A percentile compares a stretch with the other conserved stretches of the same genome.
Conservation (phyloP, 53 echinoderm and acorn worm species). For the Crossaster papposus region DNA sequence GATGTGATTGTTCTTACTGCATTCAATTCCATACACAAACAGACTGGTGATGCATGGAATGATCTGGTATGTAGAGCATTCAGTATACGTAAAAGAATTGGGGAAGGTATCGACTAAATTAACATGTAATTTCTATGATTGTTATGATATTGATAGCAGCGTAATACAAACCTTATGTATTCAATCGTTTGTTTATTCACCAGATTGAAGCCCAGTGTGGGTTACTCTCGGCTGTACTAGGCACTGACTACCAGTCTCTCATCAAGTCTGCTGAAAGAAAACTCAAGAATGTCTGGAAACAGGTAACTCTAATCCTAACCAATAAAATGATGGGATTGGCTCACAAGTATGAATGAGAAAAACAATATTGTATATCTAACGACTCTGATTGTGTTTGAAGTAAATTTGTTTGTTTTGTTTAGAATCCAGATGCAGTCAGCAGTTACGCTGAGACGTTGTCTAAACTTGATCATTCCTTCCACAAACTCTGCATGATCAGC, state of each 20-base stretch:
- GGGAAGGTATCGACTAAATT: too few relatives aligned
- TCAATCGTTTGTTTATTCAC: not conserved
- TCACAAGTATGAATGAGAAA: not conserved
- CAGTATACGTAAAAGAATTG: not conserved
- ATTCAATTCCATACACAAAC: constrained; percentile 64
- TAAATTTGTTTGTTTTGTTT: not conserved
- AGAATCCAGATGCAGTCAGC: constrained; percentile 73
- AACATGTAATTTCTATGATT: too few relatives aligned
- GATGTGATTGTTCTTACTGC: constrained; percentile 65
- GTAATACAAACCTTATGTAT: not conserved
- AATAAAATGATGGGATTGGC: too few relatives aligned
- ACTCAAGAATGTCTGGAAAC: constrained; percentile 79
- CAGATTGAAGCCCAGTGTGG: constrained; percentile 82
- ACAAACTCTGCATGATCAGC: constrained; percentile 80
- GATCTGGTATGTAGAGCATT: constrained; percentile 50
- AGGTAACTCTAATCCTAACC: constrained; percentile 41
- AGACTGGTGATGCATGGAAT: constrained; percentile 68
- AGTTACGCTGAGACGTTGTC: constrained; percentile 59
- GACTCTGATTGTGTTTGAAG: not conserved
- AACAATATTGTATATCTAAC: not conserved
- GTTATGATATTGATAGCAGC: not conserved
- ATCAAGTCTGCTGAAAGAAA: constrained; percentile 69
- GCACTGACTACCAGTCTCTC: constrained; percentile 67
- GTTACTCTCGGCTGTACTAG: constrained; percentile 74
- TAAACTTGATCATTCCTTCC: constrained; percentile 63